Evolutionary conservation across 92 coral and sea anemone genomes (phyloP).

Genomic region (Hydrozoanthus gracilis): DNA sequence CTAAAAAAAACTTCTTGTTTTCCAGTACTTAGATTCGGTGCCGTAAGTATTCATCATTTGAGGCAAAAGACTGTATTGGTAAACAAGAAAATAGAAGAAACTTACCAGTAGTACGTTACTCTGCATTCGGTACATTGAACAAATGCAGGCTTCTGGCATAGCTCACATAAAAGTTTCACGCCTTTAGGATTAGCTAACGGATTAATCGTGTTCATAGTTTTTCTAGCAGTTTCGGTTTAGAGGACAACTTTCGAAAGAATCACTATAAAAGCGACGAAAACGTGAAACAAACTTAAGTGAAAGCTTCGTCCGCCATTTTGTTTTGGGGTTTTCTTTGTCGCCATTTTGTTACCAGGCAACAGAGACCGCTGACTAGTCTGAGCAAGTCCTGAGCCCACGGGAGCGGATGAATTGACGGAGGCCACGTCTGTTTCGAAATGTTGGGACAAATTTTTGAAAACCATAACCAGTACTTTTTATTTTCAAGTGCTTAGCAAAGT

Average conservation of each 20-base stretch:
- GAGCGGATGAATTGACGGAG: background rate
- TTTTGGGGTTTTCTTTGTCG: background rate
- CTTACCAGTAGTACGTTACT: conserved; percentile 98
- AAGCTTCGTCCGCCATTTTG: conserved; percentile 31
- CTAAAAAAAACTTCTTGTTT: too few relatives aligned
- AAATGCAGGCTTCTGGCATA: conserved; percentile 98
- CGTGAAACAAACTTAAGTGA: background rate
- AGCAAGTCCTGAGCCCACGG: conserved; percentile 4
- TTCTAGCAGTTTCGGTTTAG: background rate
- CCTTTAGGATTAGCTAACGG: conserved; percentile 98
- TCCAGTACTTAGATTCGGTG: too few relatives aligned
- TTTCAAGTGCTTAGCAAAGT: background rate
- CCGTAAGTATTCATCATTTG: too few relatives aligned
- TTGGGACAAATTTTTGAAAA: background rate
- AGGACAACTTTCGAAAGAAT: background rate
- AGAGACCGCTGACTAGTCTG: conserved; percentile 7
- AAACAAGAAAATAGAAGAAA: background rate
- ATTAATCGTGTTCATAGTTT: conserved; percentile 83
- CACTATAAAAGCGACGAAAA: background rate
- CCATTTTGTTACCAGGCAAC: conserved; percentile 41
- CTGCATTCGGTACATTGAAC: conserved; percentile 93
- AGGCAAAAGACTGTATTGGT: too few relatives aligned
- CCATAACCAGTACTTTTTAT: background rate
- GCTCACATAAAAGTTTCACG: conserved; percentile 91
- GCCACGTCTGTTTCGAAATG: conserved; percentile 19